Evolutionary conservation across 2,797 vertebrate species (phyloP).

Genomic region (Esox lucius): DNA sequence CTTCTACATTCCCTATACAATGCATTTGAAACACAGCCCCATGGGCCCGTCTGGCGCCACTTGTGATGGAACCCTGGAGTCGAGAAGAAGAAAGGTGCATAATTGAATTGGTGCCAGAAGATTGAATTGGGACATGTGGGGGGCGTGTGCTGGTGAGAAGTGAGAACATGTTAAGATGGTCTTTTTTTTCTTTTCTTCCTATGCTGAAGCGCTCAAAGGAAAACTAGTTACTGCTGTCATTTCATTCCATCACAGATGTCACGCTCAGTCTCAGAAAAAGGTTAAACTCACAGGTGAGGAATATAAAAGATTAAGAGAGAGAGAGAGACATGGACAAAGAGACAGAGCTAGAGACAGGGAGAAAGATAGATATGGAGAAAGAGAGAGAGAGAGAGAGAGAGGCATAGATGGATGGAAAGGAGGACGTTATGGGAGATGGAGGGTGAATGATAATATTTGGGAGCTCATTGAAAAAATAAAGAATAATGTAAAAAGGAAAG

Average conservation of each 20-base stretch:
- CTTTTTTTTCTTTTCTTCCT: too few relatives aligned
- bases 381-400: too few relatives aligned
- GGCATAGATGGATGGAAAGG: neutral
- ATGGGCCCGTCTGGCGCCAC: neutral
- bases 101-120: neutral
- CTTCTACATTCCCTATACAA: neutral
- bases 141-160: neutral
- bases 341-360: neutral
- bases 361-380: too few relatives aligned
- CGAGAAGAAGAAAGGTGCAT: neutral
- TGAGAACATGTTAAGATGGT: neutral
- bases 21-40: neutral
- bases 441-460: slow-evolving; percentile 53
- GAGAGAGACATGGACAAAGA: neutral
- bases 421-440: slow-evolving; percentile 11
- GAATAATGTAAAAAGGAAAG: slow-evolving; percentile 49
- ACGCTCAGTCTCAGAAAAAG: neutral
- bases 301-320: neutral
- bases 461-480: slow-evolving; percentile 41
- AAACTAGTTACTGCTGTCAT: neutral
- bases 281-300: neutral
- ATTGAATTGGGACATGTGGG: neutral
- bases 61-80: neutral
- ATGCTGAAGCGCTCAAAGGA: neutral
- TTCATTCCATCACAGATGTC: neutral